Percentiles rank a stretch among this genome's conserved stretches.
Conservation (phyloP, 2,113 vertebrate genomes). For the Stercorarius parasiticus region DNA sequence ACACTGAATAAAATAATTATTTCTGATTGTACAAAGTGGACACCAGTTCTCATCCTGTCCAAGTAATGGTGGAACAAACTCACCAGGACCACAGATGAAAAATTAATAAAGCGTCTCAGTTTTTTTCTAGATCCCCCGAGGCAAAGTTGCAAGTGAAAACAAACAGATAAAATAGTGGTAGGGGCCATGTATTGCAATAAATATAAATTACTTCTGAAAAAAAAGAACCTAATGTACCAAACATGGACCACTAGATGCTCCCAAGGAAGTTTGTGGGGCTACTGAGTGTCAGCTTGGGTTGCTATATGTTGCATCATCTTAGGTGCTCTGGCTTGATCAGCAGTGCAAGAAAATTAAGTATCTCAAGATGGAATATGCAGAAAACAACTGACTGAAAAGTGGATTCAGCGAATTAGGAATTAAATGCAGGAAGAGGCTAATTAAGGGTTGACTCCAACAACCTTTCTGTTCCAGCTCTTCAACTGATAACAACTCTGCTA, state of each 20-base stretch:
- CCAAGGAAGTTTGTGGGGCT: fast-evolving
- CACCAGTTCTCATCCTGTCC: not conserved
- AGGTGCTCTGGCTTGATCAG: not conserved
- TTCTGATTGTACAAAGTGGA: not conserved
- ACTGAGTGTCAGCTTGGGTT: not conserved
- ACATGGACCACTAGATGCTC: not conserved
- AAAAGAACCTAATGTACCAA: not conserved
- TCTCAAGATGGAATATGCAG: not conserved
- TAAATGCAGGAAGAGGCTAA: not conserved
- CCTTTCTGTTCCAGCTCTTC: not conserved
- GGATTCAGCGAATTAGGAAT: not conserved
- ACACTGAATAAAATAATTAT: not conserved
- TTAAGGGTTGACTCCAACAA: not conserved
- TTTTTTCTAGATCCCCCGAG: not conserved
- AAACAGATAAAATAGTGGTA: not conserved
- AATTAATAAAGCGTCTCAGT: not conserved
- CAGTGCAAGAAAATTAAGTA: not conserved
- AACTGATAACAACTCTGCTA: not conserved
- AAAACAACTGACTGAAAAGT: not conserved
- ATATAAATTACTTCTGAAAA: not conserved
- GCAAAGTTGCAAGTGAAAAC: not conserved
- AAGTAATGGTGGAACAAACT: not conserved
- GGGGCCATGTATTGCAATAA: not conserved
- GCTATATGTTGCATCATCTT: fast-evolving
- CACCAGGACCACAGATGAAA: not conserved